phyloP scores from a whole-genome alignment of 2,797 vertebrate species.

The Pangasius sanitwongsei region DNA sequence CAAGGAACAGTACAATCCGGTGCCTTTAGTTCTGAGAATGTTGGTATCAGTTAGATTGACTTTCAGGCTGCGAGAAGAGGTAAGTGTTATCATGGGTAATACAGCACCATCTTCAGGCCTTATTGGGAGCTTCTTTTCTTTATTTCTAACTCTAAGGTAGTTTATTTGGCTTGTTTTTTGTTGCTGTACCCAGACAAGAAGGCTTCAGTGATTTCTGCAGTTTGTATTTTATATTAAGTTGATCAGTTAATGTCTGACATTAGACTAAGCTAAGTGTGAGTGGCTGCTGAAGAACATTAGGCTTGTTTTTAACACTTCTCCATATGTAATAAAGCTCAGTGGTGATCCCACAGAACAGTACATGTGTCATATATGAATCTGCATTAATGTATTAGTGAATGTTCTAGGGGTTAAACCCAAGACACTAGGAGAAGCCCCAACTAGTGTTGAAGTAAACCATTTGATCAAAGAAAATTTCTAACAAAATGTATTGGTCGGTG shows the following conservation, averaged over 20 bases:
- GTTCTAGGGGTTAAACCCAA: background rate
- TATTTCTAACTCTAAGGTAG: background rate
- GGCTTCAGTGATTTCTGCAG: background rate
- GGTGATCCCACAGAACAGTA: background rate
- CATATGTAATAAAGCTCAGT: background rate
- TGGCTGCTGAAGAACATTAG: too few species aligned
- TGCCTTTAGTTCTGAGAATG: background rate
- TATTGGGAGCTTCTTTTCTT: too few species aligned
- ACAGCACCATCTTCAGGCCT: slow-evolving; percentile 39
- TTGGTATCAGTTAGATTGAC: background rate
- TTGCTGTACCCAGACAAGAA: background rate
- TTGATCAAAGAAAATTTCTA: background rate
- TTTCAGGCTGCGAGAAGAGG: background rate
- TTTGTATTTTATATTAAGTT: background rate
- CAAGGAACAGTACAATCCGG: background rate
- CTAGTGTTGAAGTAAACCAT: background rate
- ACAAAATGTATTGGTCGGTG: background rate
- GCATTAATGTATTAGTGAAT: background rate
- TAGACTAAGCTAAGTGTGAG: background rate
- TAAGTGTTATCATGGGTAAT: background rate
- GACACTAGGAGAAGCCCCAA: background rate
- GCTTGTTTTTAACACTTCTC: background rate
- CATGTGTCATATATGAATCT: background rate
- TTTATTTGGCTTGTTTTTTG: background rate
- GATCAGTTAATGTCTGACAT: background rate